phyloP scores from a whole-genome alignment of 2,797 vertebrate genomes.

The Graptemys geographica region DNA sequence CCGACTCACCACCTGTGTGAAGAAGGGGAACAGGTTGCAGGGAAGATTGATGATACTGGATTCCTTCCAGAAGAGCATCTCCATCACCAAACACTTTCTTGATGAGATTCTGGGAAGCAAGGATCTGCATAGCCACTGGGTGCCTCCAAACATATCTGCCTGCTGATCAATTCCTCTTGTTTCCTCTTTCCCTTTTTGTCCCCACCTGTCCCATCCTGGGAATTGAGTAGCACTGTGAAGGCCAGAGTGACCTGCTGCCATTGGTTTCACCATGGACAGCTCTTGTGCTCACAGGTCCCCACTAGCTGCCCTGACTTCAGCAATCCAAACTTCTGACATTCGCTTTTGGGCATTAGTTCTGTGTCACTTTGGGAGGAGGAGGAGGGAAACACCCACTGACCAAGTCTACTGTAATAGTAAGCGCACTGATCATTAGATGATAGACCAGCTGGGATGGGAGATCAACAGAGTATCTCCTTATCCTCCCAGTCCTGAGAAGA shows the following conservation, averaged over 20 bases:
- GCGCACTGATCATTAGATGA: neutral
- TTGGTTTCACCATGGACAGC: neutral
- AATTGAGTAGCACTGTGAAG: neutral
- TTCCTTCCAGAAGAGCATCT: neutral
- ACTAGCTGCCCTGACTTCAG: neutral
- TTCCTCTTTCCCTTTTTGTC: neutral
- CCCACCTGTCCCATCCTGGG: neutral
- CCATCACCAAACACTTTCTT: constrained; percentile 4
- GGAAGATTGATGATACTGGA: neutral
- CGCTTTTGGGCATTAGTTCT: neutral
- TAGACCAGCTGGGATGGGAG: neutral
- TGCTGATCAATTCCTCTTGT: neutral
- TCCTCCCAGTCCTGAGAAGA: neutral
- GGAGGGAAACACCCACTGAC: neutral
- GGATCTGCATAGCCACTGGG: neutral
- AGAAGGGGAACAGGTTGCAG: neutral
- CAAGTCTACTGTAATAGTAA: neutral
- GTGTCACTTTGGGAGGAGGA: constrained; percentile 29
- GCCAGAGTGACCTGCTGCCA: neutral
- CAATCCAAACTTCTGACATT: neutral
- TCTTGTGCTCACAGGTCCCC: neutral
- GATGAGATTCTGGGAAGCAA: neutral
- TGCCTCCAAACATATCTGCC: constrained; percentile 6
- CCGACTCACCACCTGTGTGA: neutral
- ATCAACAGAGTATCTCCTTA: neutral